These are phyloP conservation scores for Perdita meconis DNA, from an alignment of 2,888 invertebrate species.

Conservation along the genomic window DNA sequence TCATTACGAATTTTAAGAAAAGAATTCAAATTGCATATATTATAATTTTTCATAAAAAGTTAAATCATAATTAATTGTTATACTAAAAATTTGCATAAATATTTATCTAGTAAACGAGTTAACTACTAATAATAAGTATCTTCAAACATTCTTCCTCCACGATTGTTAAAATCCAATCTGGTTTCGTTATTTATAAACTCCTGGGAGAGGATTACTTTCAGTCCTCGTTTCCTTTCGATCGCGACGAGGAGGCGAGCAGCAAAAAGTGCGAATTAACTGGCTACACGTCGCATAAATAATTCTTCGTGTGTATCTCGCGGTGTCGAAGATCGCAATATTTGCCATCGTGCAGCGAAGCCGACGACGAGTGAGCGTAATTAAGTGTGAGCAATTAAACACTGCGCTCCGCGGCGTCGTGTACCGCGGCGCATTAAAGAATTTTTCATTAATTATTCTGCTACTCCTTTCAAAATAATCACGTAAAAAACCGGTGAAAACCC, in stretches of 20 bases:
- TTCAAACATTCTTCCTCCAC: neutral
- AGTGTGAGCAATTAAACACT: conserved; percentile 55
- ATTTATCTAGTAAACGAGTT: neutral
- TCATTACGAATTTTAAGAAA: too few relatives aligned
- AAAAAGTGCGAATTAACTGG: conserved; percentile 7
- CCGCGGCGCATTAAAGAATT: conserved; percentile 60
- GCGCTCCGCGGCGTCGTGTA: conserved; percentile 28
- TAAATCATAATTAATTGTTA: too few relatives aligned
- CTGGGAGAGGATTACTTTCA: neutral
- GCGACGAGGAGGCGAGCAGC: neutral
- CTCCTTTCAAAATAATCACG: conserved; percentile 16
- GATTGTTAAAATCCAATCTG: neutral
- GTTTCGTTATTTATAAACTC: neutral
- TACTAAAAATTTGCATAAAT: neutral
- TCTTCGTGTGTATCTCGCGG: conserved; percentile 4
- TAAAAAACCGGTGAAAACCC: conserved; percentile 31
- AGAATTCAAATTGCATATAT: too few relatives aligned
- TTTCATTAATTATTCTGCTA: conserved; percentile 16
- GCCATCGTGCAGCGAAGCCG: conserved; percentile 29
- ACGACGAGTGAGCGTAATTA: conserved; percentile 48
- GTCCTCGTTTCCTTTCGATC: neutral
- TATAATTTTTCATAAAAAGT: too few relatives aligned
- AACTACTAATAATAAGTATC: neutral
- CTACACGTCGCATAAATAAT: conserved; percentile 46
- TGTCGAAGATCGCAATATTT: conserved; percentile 36